These are phyloP conservation scores for Zaprionus camerounensis DNA, from an alignment of 1,140 invertebrate species.

Conservation along the genomic window DNA sequence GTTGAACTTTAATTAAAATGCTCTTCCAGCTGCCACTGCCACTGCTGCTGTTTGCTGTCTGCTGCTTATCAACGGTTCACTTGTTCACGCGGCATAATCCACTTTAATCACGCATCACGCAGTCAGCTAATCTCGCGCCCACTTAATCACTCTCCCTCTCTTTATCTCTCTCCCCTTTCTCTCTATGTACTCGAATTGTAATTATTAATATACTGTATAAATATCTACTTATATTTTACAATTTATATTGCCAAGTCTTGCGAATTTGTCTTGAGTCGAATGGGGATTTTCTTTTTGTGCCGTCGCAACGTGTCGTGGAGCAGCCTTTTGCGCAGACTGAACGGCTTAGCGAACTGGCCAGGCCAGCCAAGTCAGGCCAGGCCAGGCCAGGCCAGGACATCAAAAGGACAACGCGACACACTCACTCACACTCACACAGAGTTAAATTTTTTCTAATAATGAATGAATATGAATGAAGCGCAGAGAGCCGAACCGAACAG, in stretches of 20 bases:
- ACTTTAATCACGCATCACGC: conserved; percentile 15
- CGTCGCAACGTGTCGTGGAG: conserved; percentile 65
- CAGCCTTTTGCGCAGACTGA: conserved; percentile 75
- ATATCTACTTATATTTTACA: not conserved
- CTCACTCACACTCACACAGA: conserved; percentile 25
- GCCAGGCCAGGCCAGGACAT: conserved; percentile 57
- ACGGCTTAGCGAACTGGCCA: conserved; percentile 65
- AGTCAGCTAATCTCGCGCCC: not conserved
- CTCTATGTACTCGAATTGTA: not conserved
- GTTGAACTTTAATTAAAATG: conserved; percentile 30
- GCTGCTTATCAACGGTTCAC: conserved; percentile 8
- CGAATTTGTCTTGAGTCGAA: not conserved
- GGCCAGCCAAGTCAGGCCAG: conserved; percentile 34
- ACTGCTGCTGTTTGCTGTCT: not conserved
- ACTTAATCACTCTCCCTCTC: not conserved
- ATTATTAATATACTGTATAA: conserved; percentile 5
- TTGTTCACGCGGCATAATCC: conserved; percentile 5
- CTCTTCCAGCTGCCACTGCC: not conserved
- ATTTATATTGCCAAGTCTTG: conserved; percentile 1
- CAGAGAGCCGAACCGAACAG: conserved; percentile 31
- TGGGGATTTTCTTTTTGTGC: conserved; percentile 30
- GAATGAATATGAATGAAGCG: conserved; percentile 81
- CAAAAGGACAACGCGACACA: conserved; percentile 62
- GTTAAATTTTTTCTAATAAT: conserved; percentile 82
- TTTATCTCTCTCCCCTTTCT: not conserved